Conservation (phyloP, 2,888 invertebrate species). For the Xestia sexstrigata region DNA sequence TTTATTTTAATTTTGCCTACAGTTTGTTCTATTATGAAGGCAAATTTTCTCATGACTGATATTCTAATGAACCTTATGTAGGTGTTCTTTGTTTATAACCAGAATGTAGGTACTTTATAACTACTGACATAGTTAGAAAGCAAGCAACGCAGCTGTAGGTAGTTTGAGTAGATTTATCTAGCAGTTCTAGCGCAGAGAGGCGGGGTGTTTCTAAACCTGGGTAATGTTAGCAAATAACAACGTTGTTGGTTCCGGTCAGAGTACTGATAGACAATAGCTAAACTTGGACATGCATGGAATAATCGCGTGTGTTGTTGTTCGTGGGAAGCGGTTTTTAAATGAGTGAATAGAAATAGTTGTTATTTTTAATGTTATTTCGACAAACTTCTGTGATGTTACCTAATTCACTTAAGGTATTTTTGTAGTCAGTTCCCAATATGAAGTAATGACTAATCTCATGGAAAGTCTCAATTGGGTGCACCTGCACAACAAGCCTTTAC, state of each 20-base stretch:
- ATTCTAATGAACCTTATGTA: background rate
- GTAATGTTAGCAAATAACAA: conserved; percentile 48
- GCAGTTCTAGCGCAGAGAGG: conserved; percentile 24
- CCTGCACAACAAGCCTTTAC: background rate
- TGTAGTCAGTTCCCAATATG: background rate
- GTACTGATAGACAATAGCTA: conserved; percentile 22
- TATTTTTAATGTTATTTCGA: background rate
- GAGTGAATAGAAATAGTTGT: background rate
- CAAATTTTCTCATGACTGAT: background rate
- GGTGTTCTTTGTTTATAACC: background rate
- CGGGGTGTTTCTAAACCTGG: conserved; percentile 14
- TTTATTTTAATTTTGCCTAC: too few species aligned
- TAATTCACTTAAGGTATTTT: background rate
- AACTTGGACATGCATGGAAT: conserved; percentile 23
- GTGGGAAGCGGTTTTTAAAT: background rate
- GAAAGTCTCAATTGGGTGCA: background rate
- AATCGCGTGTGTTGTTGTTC: background rate
- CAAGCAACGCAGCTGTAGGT: conserved; percentile 14
- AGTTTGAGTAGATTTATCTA: conserved; percentile 45
- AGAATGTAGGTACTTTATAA: conserved; percentile 17
- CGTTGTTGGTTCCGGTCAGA: conserved; percentile 29
- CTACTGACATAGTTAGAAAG: conserved; percentile 16
- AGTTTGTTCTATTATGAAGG: too few species aligned
- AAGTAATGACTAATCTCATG: background rate
- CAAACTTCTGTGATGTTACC: background rate